Base-by-base conservation (phyloP, 1,140 invertebrate species). In the Drosophila simulans region DNA sequence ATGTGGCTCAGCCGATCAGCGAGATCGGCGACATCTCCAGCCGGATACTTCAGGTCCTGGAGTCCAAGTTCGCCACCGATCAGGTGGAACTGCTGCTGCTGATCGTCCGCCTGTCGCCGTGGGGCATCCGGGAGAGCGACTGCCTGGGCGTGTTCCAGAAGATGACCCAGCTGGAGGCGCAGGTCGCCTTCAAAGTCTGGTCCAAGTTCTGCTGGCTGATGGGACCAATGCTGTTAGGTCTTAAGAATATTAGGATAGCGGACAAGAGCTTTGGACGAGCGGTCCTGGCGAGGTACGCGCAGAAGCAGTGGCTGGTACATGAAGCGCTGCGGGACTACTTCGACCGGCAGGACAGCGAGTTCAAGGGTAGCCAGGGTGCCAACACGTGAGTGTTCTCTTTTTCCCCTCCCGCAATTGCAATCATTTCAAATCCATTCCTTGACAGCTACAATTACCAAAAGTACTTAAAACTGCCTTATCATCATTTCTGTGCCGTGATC, bases 391-490 rank as follows among this genome's bases (percentile, higher is more conserved):
- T 56, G 15, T 25, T 12, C 3, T 2, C 13, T 5, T 10, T 1
- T 22, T 31, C 31, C 31, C 8, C 1, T 31, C 8, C 31, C 3
- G 7, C 31, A 7, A 31, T 31, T 3, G 7, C 8, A 31, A 8
- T 31, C 7, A 3, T 31, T 31, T 31, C 37, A 39, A 13, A 12
- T 13, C 5, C 27, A 8, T 13, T 17, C 1, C 10, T 1, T 68
- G 42, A 35, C 89, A 95, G 95, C 85, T 95, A 95, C 91, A 97
- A 97, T 92, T 94, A 94, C n/a, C 93, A 97, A 89, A 96, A 96
- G 93, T 93, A 97, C 45, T 96, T 97, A 92, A 97, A 98, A 92
- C 93, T 97, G 45, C 97, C 97, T 55, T 96, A 95, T 92, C 96
- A 97, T 73, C 92, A 91, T 63, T 91, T 92, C 65, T 91, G 90